Percentiles rank a stretch among this genome's conserved stretches.
phyloP scores from a whole-genome alignment of 2,888 invertebrate genomes.

The Aleiodes alternator region DNA sequence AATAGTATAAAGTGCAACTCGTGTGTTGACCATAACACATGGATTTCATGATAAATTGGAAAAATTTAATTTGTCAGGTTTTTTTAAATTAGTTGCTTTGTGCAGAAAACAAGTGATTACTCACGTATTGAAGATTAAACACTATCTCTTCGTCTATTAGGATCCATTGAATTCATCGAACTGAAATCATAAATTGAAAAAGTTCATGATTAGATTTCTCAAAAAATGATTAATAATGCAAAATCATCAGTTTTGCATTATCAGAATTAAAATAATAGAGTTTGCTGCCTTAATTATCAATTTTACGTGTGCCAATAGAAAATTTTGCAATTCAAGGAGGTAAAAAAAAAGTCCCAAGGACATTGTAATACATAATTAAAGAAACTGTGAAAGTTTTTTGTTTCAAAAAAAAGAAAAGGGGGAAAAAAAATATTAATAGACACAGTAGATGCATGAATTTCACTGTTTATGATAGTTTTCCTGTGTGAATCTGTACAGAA shows the following conservation, averaged over 20 bases:
- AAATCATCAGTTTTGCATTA: slow-evolving; percentile 12
- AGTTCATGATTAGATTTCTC: neutral
- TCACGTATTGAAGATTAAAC: too few species aligned
- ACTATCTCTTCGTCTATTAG: too few species aligned
- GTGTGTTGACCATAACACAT: neutral
- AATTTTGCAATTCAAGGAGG: too few species aligned
- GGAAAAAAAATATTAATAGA: neutral
- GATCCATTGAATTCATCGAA: neutral
- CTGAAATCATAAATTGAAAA: neutral
- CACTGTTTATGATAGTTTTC: slow-evolving; percentile 23
- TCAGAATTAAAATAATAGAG: neutral
- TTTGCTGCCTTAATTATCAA: too few species aligned
- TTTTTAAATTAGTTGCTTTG: too few species aligned
- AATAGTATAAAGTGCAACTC: neutral
- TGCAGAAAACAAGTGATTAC: too few species aligned
- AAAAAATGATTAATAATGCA: neutral
- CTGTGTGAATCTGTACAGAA: slow-evolving; percentile 15
- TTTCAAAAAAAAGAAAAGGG: neutral
- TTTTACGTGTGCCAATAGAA: too few species aligned
- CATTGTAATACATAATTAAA: slow-evolving; percentile 8
- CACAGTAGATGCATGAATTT: slow-evolving; percentile 17
- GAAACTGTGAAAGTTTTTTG: slow-evolving; percentile 11
- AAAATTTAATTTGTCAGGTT: neutral
- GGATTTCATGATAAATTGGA: neutral
- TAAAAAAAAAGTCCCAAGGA: slow-evolving; percentile 8